A percentile compares a stretch with the other conserved stretches of the same genome.
Conservation (phyloP, 2,113 vertebrate genomes). For the Rhinoderma darwinii region DNA sequence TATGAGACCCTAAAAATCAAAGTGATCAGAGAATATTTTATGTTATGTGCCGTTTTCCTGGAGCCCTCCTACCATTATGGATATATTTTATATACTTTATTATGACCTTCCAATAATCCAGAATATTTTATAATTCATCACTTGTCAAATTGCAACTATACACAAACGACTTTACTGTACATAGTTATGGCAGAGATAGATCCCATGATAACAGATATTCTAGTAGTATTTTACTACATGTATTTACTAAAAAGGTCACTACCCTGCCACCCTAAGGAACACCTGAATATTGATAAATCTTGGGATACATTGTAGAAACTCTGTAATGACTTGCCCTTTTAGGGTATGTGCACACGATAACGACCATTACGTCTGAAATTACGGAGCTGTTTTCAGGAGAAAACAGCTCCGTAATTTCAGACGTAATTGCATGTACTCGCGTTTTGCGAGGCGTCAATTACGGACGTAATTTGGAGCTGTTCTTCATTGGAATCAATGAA, state of each 20-base stretch:
- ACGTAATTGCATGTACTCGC: too few relatives aligned
- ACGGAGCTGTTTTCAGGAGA: too few relatives aligned
- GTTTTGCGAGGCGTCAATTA: too few relatives aligned
- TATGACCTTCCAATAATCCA: neutral
- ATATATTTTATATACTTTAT: neutral
- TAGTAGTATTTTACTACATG: too few relatives aligned
- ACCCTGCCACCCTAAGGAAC: neutral
- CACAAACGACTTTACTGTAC: neutral
- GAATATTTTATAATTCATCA: neutral
- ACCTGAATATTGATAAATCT: neutral
- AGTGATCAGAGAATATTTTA: neutral
- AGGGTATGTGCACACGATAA: too few relatives aligned
- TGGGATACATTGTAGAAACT: neutral
- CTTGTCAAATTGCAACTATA: neutral
- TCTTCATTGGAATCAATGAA: too few relatives aligned
- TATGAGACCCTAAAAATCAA: neutral
- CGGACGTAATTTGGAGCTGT: too few relatives aligned
- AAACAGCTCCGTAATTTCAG: too few relatives aligned
- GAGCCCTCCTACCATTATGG: neutral
- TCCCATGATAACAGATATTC: neutral
- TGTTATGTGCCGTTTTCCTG: neutral
- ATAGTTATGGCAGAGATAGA: neutral
- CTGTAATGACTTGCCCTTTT: too few relatives aligned
- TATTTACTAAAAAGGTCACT: too few relatives aligned
- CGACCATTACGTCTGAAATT: too few relatives aligned